phyloP scores from a whole-genome alignment of 2,888 invertebrate genomes.

The Lasioglossum malachurum region DNA sequence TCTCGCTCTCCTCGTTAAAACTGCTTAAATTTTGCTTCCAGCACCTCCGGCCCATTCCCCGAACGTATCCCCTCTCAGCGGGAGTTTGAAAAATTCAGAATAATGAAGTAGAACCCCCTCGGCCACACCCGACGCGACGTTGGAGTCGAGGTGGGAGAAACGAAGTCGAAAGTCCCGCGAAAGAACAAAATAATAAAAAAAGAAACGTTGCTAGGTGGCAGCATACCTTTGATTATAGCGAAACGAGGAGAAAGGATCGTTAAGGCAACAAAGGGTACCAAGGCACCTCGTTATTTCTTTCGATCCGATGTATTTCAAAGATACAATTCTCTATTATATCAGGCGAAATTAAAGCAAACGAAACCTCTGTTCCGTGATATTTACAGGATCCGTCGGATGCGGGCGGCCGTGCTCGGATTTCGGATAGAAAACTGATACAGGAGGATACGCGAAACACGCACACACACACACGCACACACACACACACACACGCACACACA shows the following conservation, averaged over 20 bases:
- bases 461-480: not conserved
- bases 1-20: constrained; percentile 47
- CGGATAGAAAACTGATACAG: not conserved
- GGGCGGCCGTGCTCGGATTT: not conserved
- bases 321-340: constrained; percentile 3
- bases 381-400: constrained; percentile 9
- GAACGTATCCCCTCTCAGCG: constrained; percentile 27
- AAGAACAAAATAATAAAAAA: not conserved
- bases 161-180: constrained; percentile 24
- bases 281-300: constrained; percentile 51
- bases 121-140: constrained; percentile 15
- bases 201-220: not conserved
- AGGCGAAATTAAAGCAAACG: constrained; percentile 22
- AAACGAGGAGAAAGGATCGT: constrained; percentile 53
- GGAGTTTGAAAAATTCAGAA: constrained; percentile 43
- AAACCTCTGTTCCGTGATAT: not conserved
- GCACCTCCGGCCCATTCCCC: not conserved
- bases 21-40: constrained; percentile 45
- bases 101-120: constrained; percentile 32
- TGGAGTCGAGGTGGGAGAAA: constrained; percentile 31
- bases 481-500: too few species aligned
- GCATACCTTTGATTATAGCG: constrained; percentile 36
- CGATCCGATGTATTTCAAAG: constrained; percentile 29
- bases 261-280: constrained; percentile 40
- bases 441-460: not conserved